Evolutionary conservation across 2,797 vertebrate species (phyloP), one percentile per base, ranked within the genome.

Genomic region (Anableps anableps): DNA sequence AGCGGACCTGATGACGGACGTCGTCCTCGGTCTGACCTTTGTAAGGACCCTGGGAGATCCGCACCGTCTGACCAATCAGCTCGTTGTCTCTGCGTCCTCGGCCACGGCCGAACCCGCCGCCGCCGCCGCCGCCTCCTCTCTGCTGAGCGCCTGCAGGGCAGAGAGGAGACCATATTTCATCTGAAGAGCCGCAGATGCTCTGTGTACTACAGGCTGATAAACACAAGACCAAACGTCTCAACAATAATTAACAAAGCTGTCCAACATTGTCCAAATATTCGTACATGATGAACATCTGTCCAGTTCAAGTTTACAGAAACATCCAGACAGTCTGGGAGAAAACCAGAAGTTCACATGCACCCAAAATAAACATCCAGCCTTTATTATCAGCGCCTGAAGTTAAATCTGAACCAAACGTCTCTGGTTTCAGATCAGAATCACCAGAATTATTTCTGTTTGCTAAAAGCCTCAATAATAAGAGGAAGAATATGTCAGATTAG

Each of bases 11-110:
- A n/a, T 1, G 4, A 5, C 4, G 3, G 10, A 13, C 64, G 9
- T 23, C 11, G 10, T 5, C 64, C 36, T 41, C 4, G 13, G 23
- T 50, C 78, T 89, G 50, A 98, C 98, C 98, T 96, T 99, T 99
- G 93, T 99, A 99, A 8, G 98, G 98, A 36, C 98, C 98, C 86
- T 98, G 98, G 0, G 97, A 98, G 92, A 99, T 99, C 4, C 97
- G 95, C 41, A 99, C 97, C 0, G 98, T 99, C 93, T 99, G 97
- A 43, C 98, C 98, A 14, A 99, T 99, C 77, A 99, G 96, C 80
- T 99, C 98, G 0, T 98, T 99, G 94, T 99, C 98, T 86, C 98
- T 91, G 17, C 97, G 94, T 14, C 98, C 98, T 5, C 97, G 92
- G 16, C 98, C 98, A 0, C 97, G 96, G 53, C 97, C 97, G 94